Evolutionary conservation across 1,140 invertebrate genomes (phyloP), one percentile per base, ranked within the genome.

Genomic region (Diabrotica undecimpunctata): DNA sequence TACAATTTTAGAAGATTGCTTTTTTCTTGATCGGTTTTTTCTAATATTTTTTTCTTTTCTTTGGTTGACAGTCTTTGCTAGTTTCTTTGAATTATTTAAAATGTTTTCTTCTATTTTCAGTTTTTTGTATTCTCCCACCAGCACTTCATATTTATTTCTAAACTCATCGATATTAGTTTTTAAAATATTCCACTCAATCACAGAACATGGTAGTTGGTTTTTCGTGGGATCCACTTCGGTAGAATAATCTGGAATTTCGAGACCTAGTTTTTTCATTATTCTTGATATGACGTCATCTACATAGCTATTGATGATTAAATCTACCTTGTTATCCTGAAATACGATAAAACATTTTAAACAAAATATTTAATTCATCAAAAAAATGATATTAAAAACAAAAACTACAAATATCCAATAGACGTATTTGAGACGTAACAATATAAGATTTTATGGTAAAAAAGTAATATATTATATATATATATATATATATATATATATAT

Each of bases 271-370:
- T 75, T 89, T 85, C 82, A 93, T 89, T 2, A 98, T 80, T 72
- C 86, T 84, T 62, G 83, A 81, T 75, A 98, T 86, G 41, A 98
- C 85, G 67, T 88, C 86, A 80, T 98, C 95, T 6, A 97, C 91
- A 81, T 94, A 96, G 39, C 88, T 87, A 74, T 95, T 89, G 68
- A 98, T 95, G 57, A 93, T 86, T 56, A 98, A 80, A 79, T 96
- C 89, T 37, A 93, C 92, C 81, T 95, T 93, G 74, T 92, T 93
- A 74, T 98, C 94, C 90, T 95, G 73, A 54, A 81, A 88, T 79
- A 25, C 57, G 60, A 71, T 59, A 67, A 52, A 56, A 66, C 10
- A 37, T 6, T 14, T 57, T 38, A 14, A 12, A 25, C 25, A 25
- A 25, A 4, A 25, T 2, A 25, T 2, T 25, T 25, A 25, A 2